Percentiles rank a stretch among this genome's conserved stretches.
phyloP scores from a whole-genome alignment of 2,797 vertebrate species.

The Falco peregrinus region DNA sequence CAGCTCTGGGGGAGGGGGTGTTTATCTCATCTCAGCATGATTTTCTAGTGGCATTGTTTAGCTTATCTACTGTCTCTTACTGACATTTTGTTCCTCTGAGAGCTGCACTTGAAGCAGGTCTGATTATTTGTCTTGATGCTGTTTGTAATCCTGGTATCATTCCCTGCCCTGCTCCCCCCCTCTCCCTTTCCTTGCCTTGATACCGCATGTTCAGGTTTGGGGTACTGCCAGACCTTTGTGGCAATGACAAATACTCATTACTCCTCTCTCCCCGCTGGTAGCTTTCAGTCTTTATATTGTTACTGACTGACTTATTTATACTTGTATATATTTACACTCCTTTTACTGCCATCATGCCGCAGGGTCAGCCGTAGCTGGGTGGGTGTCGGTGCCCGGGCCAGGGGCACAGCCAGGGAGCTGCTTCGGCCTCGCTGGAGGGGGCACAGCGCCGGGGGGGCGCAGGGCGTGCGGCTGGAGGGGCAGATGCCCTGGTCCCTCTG shows the following conservation, averaged over 20 bases:
- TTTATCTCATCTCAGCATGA: background rate
- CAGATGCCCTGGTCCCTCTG: background rate
- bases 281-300: background rate
- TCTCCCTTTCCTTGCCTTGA: background rate
- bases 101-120: conserved; percentile 1
- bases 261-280: background rate
- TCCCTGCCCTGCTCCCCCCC: background rate
- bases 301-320: background rate
- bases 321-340: background rate
- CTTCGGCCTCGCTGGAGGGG: background rate
- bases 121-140: background rate
- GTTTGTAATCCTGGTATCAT: background rate
- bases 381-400: accelerated
- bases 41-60: conserved; percentile 13
- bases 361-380: background rate
- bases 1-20: background rate
- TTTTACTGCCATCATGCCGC: background rate
- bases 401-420: accelerated
- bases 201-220: background rate
- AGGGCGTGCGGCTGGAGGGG: background rate
- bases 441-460: accelerated
- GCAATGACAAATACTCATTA: background rate
- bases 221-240: background rate
- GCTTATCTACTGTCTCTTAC: background rate
- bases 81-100: conserved; percentile 10